Percentiles rank a stretch among this genome's conserved stretches.
phyloP scores from a whole-genome alignment of 2,113 vertebrate genomes.

The Drymodes brunneopygia region DNA sequence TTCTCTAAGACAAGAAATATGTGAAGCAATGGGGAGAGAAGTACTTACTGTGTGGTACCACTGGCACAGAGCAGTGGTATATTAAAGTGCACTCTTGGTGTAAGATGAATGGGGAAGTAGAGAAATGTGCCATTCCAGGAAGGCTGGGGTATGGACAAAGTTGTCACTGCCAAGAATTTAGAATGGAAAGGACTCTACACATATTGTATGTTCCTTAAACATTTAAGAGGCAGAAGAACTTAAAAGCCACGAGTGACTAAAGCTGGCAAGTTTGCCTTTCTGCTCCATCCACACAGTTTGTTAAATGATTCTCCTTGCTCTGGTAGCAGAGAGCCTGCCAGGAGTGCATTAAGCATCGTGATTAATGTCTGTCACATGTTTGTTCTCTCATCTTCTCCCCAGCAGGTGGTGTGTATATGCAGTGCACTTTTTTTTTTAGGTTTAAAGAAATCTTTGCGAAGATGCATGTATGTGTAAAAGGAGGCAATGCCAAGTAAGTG shows the following conservation, averaged over 20 bases:
- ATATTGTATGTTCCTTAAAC: not conserved
- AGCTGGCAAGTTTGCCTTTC: slow-evolving; percentile 7
- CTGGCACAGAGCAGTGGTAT: not conserved
- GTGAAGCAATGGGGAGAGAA: not conserved
- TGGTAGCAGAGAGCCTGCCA: slow-evolving; percentile 10
- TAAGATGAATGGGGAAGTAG: not conserved
- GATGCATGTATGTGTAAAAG: not conserved
- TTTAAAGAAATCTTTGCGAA: not conserved
- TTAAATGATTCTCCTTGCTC: not conserved
- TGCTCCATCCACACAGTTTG: slow-evolving; percentile 9
- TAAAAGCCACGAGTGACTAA: not conserved
- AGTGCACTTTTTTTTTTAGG: not conserved
- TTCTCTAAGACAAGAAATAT: not conserved
- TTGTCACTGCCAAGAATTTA: not conserved
- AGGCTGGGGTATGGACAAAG: not conserved
- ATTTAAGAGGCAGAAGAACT: not conserved
- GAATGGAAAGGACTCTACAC: not conserved
- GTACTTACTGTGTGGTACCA: rapidly evolving
- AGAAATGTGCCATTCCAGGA: not conserved
- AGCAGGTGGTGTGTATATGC: slow-evolving; percentile 25
- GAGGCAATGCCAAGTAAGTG: not conserved
- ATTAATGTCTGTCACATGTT: slow-evolving; percentile 51
- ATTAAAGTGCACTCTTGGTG: not conserved
- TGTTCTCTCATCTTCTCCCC: slow-evolving; percentile 27
- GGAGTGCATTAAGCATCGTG: not conserved